Evolutionary conservation across 2,113 vertebrate species (phyloP).

Genomic region (Anser brachyrhynchus): DNA sequence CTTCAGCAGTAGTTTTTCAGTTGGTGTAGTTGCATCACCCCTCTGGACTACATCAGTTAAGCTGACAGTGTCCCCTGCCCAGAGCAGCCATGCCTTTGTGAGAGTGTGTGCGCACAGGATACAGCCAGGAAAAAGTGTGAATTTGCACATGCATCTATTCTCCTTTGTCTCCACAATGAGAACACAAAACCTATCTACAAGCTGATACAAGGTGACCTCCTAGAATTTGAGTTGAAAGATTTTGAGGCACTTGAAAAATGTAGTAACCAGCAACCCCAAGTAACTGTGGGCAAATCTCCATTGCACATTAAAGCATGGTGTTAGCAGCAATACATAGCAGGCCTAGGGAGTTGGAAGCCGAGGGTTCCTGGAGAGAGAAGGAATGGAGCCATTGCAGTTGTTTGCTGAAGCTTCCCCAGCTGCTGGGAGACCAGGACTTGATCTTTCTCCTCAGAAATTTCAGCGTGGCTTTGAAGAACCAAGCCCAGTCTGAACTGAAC

Average conservation of each 20-base stretch:
- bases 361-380: rapidly evolving
- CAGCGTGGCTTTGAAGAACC: neutral
- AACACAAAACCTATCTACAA: neutral
- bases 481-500: neutral
- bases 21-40: neutral
- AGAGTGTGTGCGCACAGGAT: neutral
- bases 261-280: rapidly evolving
- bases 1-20: neutral
- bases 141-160: neutral
- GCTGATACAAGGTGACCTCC: neutral
- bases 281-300: rapidly evolving
- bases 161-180: neutral
- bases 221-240: neutral
- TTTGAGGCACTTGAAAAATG: neutral
- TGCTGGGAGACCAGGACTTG: neutral
- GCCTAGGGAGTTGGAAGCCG: neutral
- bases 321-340: neutral
- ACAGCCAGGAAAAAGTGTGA: neutral
- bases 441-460: neutral
- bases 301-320: neutral
- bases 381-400: rapidly evolving
- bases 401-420: neutral
- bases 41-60: neutral
- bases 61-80: neutral
- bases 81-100: neutral